Percentiles rank a stretch among this genome's conserved stretches.
Conservation (phyloP, 2,797 vertebrate species). For the Pelochelys cantorii region DNA sequence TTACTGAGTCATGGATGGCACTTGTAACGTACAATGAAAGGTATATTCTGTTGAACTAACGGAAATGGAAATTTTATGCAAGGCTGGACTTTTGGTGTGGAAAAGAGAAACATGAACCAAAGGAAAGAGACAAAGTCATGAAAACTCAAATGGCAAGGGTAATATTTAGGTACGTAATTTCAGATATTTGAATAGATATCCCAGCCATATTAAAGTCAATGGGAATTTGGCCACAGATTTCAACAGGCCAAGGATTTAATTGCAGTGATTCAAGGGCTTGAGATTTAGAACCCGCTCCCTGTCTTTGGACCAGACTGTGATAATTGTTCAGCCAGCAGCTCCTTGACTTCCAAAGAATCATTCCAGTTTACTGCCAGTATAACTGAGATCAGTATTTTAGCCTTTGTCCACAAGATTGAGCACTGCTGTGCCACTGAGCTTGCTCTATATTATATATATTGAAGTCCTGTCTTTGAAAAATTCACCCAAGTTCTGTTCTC, state of each 20-base stretch:
- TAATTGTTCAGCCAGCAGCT: neutral
- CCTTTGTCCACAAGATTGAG: neutral
- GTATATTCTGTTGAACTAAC: neutral
- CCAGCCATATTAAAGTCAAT: slow-evolving; percentile 19
- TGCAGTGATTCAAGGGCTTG: neutral
- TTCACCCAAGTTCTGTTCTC: accelerated
- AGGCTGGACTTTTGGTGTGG: neutral
- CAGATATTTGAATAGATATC: neutral
- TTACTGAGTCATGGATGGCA: neutral
- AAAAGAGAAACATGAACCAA: slow-evolving; percentile 32
- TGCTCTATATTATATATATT: accelerated
- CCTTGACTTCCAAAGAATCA: neutral
- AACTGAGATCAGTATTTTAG: neutral
- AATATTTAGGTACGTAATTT: slow-evolving; percentile 24
- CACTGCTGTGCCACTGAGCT: neutral
- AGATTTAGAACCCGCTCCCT: neutral
- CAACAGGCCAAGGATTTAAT: slow-evolving; percentile 28
- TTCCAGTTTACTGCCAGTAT: slow-evolving; percentile 24
- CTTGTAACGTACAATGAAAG: neutral
- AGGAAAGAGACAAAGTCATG: slow-evolving; percentile 12
- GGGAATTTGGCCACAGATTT: neutral
- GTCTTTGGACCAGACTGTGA: slow-evolving; percentile 1
- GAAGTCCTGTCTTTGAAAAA: neutral
- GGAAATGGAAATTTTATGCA: slow-evolving; percentile 10
- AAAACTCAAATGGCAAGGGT: neutral